Evolutionary conservation across 2,888 invertebrate genomes (phyloP).

Genomic region (Drosophila robusta): DNA sequence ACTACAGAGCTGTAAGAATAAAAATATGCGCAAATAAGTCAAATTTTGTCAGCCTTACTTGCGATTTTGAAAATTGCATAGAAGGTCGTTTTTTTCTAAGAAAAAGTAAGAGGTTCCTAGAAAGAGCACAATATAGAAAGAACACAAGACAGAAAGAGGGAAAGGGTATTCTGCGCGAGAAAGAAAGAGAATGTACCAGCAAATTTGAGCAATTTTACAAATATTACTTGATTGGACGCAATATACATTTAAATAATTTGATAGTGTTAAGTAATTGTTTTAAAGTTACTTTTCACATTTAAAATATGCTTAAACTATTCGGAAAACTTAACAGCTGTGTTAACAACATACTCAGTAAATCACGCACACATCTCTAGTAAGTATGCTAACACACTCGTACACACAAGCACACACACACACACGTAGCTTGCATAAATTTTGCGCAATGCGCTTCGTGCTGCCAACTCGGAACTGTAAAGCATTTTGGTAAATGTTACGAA

Average conservation of each 20-base stretch:
- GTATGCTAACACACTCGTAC: constrained; percentile 25
- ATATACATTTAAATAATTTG: no score
- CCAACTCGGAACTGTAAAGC: constrained; percentile 51
- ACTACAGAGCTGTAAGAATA: background rate
- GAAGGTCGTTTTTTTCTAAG: background rate
- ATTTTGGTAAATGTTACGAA: constrained; percentile 60
- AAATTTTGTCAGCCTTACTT: no score
- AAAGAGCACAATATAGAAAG: accelerated
- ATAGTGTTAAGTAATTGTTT: no score
- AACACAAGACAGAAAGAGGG: no score
- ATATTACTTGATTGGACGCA: no score
- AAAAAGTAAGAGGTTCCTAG: accelerated
- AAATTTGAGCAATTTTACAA: no score
- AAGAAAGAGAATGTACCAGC: no score
- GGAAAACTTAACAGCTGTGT: background rate
- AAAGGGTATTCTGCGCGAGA: no score
- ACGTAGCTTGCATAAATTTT: constrained; percentile 52
- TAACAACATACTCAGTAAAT: constrained; percentile 10
- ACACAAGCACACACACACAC: constrained; percentile 14
- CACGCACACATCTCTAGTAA: constrained; percentile 56
- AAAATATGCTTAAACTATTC: background rate
- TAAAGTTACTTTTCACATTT: no score
- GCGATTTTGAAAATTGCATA: background rate
- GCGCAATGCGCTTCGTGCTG: constrained; percentile 59
- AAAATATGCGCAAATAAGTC: no score